These are phyloP conservation scores for Halocaridina rubra DNA, from an alignment of 2,888 invertebrate genomes.

Conservation along the genomic window DNA sequence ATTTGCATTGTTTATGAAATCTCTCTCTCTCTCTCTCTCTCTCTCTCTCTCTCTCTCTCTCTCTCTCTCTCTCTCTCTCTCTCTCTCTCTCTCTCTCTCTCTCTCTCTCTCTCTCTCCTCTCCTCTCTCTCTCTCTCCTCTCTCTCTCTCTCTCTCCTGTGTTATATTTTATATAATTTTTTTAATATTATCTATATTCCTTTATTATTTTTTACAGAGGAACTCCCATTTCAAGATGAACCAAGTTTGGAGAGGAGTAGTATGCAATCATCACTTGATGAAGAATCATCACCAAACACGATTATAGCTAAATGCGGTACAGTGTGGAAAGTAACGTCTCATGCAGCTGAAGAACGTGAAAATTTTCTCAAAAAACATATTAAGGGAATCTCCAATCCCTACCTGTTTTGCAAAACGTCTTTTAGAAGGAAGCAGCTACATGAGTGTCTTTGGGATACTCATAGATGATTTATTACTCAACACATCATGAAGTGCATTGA, in stretches of 20 bases:
- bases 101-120: not conserved
- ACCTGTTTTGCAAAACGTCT: not conserved
- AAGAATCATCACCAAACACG: too few relatives aligned
- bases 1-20: too few relatives aligned
- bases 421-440: not conserved
- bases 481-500: not conserved
- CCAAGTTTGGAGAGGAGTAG: too few relatives aligned
- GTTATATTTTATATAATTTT: not conserved
- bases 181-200: not conserved
- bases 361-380: not conserved
- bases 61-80: not conserved
- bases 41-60: not conserved
- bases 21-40: not conserved
- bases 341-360: not conserved
- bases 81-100: not conserved
- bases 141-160: not conserved
- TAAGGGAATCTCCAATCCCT: not conserved
- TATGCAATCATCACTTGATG: too few relatives aligned
- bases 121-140: not conserved
- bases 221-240: too few relatives aligned
- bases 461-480: not conserved
- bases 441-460: not conserved
- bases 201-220: not conserved
- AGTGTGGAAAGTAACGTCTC: not conserved
- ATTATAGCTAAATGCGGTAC: not conserved